Evolutionary conservation across 35 echinoderm and acorn worm species (phyloP).

Genomic region (Heliocidaris erythrogramma): DNA sequence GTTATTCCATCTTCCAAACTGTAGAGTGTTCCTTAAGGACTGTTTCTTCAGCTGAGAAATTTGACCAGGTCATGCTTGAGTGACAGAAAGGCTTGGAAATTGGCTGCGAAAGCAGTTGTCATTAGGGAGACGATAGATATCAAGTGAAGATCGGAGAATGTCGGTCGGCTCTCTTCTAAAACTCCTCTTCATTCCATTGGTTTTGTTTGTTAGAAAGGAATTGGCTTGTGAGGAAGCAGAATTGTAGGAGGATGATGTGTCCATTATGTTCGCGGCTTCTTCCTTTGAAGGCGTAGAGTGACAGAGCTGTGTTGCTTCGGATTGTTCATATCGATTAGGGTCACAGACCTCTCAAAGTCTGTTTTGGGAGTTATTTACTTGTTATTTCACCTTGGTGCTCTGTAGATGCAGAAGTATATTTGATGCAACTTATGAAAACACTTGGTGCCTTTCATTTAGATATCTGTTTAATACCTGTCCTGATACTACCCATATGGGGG

Average conservation of each 20-base stretch:
- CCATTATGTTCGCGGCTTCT: neutral
- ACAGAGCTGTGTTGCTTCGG: neutral
- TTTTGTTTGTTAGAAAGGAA: neutral
- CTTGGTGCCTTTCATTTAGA: too few relatives aligned
- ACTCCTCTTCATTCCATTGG: neutral
- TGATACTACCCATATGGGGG: too few relatives aligned
- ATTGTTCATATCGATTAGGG: neutral
- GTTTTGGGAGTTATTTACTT: neutral
- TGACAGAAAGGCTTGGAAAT: constrained; percentile 3
- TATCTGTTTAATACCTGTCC: too few relatives aligned
- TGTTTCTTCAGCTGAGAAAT: constrained; percentile 11
- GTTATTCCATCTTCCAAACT: neutral
- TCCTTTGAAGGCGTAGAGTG: neutral
- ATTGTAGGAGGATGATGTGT: neutral
- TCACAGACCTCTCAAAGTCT: neutral
- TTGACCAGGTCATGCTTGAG: neutral
- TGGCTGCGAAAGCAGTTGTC: neutral
- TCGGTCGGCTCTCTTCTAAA: neutral
- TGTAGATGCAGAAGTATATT: neutral
- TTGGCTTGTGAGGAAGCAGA: constrained; percentile 1
- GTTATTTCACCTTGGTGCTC: neutral
- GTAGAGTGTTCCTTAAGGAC: neutral
- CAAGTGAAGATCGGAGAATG: neutral
- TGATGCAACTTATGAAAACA: too few relatives aligned
- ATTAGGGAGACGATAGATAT: constrained; percentile 4